Percentiles rank a stretch among this genome's conserved stretches.
These are phyloP conservation scores for Elgonia sp. DNA, from an alignment of 2,888 invertebrate genomes.

Conservation along the genomic window DNA sequence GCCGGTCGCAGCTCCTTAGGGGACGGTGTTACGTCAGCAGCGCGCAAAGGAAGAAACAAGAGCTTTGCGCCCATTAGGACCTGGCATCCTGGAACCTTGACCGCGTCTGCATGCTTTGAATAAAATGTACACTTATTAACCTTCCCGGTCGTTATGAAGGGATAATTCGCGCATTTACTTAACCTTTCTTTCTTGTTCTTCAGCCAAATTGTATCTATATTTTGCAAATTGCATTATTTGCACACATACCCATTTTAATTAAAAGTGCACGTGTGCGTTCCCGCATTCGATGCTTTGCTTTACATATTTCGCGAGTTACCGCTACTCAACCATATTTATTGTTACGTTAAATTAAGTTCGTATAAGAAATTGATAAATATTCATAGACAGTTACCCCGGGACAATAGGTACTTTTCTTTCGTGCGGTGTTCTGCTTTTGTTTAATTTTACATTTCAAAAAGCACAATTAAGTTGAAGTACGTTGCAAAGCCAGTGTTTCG, in stretches of 20 bases:
- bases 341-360: constrained; percentile 57
- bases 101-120: constrained; percentile 69
- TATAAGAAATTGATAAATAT: constrained; percentile 66
- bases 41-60: constrained; percentile 41
- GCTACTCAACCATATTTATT: constrained; percentile 44
- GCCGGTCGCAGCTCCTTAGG: constrained; percentile 61
- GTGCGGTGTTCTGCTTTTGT: constrained; percentile 40
- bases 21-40: constrained; percentile 62
- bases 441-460: constrained; percentile 45
- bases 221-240: constrained; percentile 69
- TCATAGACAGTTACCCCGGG: constrained; percentile 56
- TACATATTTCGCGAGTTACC: constrained; percentile 55
- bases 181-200: constrained; percentile 60
- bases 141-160: constrained; percentile 51
- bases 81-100: constrained; percentile 73
- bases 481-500: neutral
- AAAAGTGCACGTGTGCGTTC: constrained; percentile 54
- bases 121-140: constrained; percentile 68
- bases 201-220: constrained; percentile 51
- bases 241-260: constrained; percentile 59
- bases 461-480: constrained; percentile 27
- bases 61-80: constrained; percentile 71
- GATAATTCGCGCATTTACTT: constrained; percentile 67
- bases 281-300: constrained; percentile 27
- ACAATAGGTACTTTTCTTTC: constrained; percentile 59